phyloP scores from a whole-genome alignment of 2,113 vertebrate genomes.

The Mus musculus region GRCm39 chr8:113605501-113606000 shows the following conservation, averaged over 20 bases:
- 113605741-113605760: neutral
- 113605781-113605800: too few species aligned
- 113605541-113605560: neutral
- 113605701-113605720: neutral
- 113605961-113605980: slow-evolving; percentile 3
- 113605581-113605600: neutral
- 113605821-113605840: neutral
- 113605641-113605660: neutral
- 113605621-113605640: slow-evolving; percentile 13
- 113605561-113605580: neutral
- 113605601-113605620: neutral
- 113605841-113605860: neutral
- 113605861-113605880: neutral
- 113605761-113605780: neutral
- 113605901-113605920: neutral
- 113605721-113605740: neutral
- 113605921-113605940: slow-evolving; percentile 2
- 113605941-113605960: neutral
- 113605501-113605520: neutral
- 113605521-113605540: neutral
- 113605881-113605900: neutral
- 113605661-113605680: neutral
- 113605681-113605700: neutral
- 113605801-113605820: neutral
- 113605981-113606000: slow-evolving; percentile 16